Evolutionary conservation across 2,888 invertebrate genomes (phyloP), one percentile per base, ranked within the genome.

Genomic region (Drosophila cognata): DNA sequence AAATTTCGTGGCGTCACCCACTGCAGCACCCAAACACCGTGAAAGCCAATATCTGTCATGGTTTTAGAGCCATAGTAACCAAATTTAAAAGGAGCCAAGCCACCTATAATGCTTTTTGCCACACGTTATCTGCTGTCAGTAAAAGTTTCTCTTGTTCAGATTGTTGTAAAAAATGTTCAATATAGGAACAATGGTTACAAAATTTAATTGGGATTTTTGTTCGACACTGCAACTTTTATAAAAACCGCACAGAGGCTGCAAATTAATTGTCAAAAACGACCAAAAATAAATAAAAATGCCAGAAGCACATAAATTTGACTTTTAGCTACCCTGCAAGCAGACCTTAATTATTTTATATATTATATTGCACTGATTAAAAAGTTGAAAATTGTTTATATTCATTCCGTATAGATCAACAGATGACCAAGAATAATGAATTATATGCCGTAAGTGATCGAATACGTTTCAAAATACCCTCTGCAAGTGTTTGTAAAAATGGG

Each of bases 241-340:
- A 73, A 71, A 66, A 70, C 43, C 56, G 56, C 61, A 31, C 28
- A 67, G 50, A 29, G 31, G 31, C 16, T 13, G 48, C 62, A 73
- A 79, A 83, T 80, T 69, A 82, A 82, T 76, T 81, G 60, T 33
- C 38, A 67, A 68, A 51, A 58, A 59, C 48, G 74, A 38, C 48
- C 25, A 46, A 67, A 36, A 52, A 28, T 21, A 57, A 43, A 36
- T 25, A 41, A 66, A 59, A 29, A 4, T 21, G 4, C 10, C 10
- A 21, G 21, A 25, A 25, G 8, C 16, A 25, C 2, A 25, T 1
- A 16, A 21, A 2, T 2, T 2, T 8, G 28, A 59, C 58, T 31
- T 1, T 0, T 2, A 35, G n/a, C 18, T 77, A 72, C 53, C 35
- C 72, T 50, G 16, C 36, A 43, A 28, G 3, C 21, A 41, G 11